Evolutionary conservation across 2,888 invertebrate species (phyloP).

Genomic region (Tetragonula carbonaria): DNA sequence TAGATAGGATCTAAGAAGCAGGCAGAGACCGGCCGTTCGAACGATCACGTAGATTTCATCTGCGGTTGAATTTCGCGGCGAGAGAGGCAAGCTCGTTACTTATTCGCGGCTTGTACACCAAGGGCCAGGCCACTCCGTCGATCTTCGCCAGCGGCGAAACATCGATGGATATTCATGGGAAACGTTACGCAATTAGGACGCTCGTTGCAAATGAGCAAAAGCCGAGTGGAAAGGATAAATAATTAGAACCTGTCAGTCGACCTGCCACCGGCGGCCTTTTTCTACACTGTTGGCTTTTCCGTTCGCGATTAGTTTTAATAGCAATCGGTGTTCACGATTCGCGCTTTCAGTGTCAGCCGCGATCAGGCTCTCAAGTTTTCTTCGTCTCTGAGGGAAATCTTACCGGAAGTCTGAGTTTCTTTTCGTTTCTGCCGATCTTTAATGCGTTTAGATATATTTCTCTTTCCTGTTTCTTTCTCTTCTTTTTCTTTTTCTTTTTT

Average conservation of each 20-base stretch:
- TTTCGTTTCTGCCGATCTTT: not conserved
- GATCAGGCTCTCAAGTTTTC: not conserved
- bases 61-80: constrained; percentile 20
- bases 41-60: constrained; percentile 39
- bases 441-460: not conserved
- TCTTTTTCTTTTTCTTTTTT: too few relatives aligned
- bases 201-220: constrained; percentile 14
- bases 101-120: constrained; percentile 24
- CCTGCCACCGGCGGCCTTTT: constrained; percentile 24
- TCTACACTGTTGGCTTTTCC: constrained; percentile 32
- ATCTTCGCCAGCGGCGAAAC: constrained; percentile 26
- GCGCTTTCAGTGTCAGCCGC: constrained; percentile 34
- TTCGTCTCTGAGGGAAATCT: not conserved
- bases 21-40: constrained; percentile 20
- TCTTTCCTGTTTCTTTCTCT: too few relatives aligned
- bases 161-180: constrained; percentile 36
- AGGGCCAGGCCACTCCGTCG: not conserved
- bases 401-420: not conserved
- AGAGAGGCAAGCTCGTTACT: constrained; percentile 27
- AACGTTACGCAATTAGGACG: constrained; percentile 32
- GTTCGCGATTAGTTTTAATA: not conserved
- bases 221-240: constrained; percentile 32
- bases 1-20: constrained; percentile 46
- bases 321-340: constrained; percentile 29
- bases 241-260: constrained; percentile 50